phyloP scores from a whole-genome alignment of 2,797 vertebrate species.

The Notamacropus eugenii region DNA sequence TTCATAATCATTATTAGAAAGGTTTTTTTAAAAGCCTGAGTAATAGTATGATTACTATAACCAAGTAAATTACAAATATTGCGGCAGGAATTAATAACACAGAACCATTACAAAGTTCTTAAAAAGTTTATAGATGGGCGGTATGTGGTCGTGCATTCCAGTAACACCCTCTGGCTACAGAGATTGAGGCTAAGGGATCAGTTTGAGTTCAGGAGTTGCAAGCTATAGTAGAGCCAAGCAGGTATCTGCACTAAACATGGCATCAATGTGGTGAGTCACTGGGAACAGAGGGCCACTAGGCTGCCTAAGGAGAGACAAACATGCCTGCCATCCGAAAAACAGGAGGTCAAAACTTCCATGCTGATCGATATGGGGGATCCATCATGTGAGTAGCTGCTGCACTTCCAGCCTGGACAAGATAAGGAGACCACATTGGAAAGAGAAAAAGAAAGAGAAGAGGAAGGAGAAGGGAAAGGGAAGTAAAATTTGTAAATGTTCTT shows the following conservation, averaged over 20 bases:
- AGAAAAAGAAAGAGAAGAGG: background rate
- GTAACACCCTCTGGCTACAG: background rate
- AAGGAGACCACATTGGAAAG: background rate
- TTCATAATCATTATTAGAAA: background rate
- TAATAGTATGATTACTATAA: background rate
- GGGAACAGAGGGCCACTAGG: background rate
- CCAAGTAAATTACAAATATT: background rate
- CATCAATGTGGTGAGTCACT: background rate
- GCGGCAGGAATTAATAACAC: background rate
- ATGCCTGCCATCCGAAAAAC: background rate
- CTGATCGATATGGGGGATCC: background rate
- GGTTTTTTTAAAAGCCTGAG: background rate
- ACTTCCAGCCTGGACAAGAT: background rate
- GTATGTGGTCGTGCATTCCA: background rate
- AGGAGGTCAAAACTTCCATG: background rate
- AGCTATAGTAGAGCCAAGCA: background rate
- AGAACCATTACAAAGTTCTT: background rate
- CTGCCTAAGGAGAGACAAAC: background rate
- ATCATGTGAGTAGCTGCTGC: background rate
- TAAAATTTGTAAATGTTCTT: background rate
- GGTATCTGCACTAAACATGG: background rate
- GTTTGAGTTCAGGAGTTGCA: background rate
- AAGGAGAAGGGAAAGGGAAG: background rate
- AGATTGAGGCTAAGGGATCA: background rate
- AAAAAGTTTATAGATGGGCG: background rate